phyloP scores from a whole-genome alignment of 2,888 invertebrate genomes.

The Heliconius hortense region DNA sequence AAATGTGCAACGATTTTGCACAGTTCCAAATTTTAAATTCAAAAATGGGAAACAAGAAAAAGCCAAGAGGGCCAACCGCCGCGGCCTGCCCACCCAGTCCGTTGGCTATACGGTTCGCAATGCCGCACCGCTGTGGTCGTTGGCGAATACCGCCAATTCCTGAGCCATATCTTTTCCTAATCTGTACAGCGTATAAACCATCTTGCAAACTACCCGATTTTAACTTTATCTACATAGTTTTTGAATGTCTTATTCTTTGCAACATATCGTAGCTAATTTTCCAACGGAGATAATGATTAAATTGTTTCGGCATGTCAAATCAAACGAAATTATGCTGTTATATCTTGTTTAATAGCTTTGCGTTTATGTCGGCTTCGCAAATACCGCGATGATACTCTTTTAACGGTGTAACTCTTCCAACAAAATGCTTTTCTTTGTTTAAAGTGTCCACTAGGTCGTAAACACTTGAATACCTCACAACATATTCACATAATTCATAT shows the following conservation, averaged over 20 bases:
- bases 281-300: conserved; percentile 77
- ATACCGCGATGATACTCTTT: conserved; percentile 63
- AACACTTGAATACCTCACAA: not conserved
- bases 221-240: conserved; percentile 48
- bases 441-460: conserved; percentile 11
- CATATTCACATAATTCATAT: not conserved
- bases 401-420: conserved; percentile 69
- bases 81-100: conserved; percentile 76
- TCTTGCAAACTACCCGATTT: conserved; percentile 45
- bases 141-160: conserved; percentile 81
- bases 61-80: conserved; percentile 61
- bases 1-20: conserved; percentile 56
- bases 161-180: conserved; percentile 61
- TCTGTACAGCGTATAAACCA: conserved; percentile 61
- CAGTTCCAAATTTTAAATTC: conserved; percentile 63
- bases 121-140: conserved; percentile 69
- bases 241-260: conserved; percentile 49
- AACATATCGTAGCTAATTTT: conserved; percentile 58
- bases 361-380: conserved; percentile 67
- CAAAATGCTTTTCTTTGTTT: conserved; percentile 49
- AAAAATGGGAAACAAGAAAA: conserved; percentile 69
- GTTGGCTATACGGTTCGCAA: conserved; percentile 59
- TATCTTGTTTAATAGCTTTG: conserved; percentile 78
- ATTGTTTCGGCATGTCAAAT: conserved; percentile 82
- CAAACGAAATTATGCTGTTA: conserved; percentile 82